Evolutionary conservation across 2,797 vertebrate genomes (phyloP), one percentile per base, ranked within the genome.

Genomic region (Macropodus opercularis): DNA sequence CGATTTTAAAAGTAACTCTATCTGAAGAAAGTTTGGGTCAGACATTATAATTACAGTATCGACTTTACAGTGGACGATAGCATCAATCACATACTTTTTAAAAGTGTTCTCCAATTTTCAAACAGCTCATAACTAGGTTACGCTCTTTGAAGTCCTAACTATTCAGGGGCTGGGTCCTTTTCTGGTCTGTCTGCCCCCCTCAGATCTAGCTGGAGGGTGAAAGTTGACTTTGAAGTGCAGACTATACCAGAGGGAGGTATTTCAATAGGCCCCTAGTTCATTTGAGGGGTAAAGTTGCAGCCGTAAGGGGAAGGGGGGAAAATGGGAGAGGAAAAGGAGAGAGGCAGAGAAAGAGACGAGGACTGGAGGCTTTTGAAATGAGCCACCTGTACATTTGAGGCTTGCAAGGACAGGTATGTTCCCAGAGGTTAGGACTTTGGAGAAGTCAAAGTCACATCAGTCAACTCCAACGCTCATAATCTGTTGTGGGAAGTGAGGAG

Each of bases 151-250:
- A 86, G 84, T 72, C 35, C 29, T 31, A 66, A 70, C 64, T 70
- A 63, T 74, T 81, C 40, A 56, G 77, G 57, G 74, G 62, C 27
- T 2, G 59, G 52, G 61, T 66, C 46, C 60, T 75, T 69, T 73
- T 48, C 80, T 75, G 54, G 35, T 69, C 11, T 12, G 54, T 77
- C 57, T 23, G 49, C 66, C 82, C 65, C 62, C 51, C 52, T 72
- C 17, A 7, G 53, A 84, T 87, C 67, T 85, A 72, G 83, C 81
- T 81, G 2, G 24, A 78, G 85, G 81, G 80, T 64, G 77, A 84
- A 78, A 80, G 72, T 83, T 5, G 60, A 80, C 89, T 91, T 91
- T 91, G 85, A 91, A 89, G 87, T 89, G 80, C 80, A 84, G 80
- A 85, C 84, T 61, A 73, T 73, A 84, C 83, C 71, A 63, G 73